Conservation (phyloP, 2,113 vertebrate species). For the Balaeniceps rex region DNA sequence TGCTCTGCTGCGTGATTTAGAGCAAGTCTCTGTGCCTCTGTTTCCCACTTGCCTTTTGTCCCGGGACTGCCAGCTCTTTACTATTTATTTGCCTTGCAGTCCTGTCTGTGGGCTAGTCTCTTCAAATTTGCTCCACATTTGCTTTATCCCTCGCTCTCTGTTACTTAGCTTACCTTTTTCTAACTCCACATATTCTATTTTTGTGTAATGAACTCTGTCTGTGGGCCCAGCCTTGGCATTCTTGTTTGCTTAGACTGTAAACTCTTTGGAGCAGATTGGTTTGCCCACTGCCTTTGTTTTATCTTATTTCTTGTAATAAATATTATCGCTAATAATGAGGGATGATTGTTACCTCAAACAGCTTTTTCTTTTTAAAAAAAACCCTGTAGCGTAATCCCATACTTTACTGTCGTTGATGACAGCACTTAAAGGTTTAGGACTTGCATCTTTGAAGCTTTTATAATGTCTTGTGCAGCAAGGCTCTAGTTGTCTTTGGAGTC, state of each 20-base stretch:
- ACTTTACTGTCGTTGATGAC: background rate
- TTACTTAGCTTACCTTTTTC: background rate
- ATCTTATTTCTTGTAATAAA: background rate
- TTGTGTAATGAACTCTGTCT: background rate
- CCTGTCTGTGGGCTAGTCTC: background rate
- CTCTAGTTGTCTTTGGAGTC: background rate
- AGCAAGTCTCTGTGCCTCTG: background rate
- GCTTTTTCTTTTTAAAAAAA: background rate
- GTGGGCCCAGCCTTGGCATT: background rate
- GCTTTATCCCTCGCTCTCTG: background rate
- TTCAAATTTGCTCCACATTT: background rate
- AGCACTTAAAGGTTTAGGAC: background rate
- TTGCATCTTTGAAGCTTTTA: background rate
- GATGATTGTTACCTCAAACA: background rate
- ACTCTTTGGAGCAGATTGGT: background rate
- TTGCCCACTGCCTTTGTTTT: background rate
- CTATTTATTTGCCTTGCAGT: background rate
- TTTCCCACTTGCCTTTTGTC: background rate
- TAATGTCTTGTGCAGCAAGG: background rate
- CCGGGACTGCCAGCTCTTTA: background rate
- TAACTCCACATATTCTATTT: background rate
- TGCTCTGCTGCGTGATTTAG: background rate
- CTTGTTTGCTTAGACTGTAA: background rate
- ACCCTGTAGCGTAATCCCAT: background rate
- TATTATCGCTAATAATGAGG: background rate